Percentiles rank a stretch among this genome's conserved stretches.
Evolutionary conservation across 2,797 vertebrate genomes (phyloP).

Genomic region (Takifugu ocellatus): DNA sequence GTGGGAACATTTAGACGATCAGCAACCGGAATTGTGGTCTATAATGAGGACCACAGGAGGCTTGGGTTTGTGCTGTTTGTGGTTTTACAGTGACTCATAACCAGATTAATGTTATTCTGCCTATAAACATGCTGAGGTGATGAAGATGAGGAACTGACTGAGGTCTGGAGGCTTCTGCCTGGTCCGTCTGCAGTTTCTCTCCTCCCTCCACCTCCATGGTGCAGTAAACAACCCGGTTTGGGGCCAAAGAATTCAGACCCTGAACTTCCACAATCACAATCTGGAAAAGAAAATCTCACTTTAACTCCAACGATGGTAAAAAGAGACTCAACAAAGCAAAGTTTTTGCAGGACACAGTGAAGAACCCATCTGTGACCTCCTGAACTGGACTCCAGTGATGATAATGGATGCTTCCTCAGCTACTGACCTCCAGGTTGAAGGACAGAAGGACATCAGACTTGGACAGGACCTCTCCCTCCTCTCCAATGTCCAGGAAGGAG

Average conservation of each 20-base stretch:
- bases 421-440: slow-evolving; percentile 84
- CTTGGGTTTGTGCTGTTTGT: too few relatives aligned
- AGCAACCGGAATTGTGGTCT: too few relatives aligned
- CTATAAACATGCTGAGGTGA: neutral
- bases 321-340: too few relatives aligned
- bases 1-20: too few relatives aligned
- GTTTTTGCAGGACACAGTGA: too few relatives aligned
- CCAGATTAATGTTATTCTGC: too few relatives aligned
- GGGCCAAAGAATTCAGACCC: slow-evolving; percentile 90
- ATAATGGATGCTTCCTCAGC: too few relatives aligned
- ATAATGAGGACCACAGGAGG: too few relatives aligned
- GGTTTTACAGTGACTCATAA: too few relatives aligned
- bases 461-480: slow-evolving; percentile 89
- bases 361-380: too few relatives aligned
- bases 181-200: slow-evolving; percentile 95
- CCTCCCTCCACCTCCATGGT: slow-evolving; percentile 99
- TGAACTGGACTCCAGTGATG: too few relatives aligned
- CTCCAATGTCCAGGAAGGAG: slow-evolving; percentile 92
- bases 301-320: neutral
- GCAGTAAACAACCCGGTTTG: slow-evolving; percentile 94
- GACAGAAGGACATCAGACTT: slow-evolving; percentile 92
- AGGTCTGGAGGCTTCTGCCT: slow-evolving; percentile 94
- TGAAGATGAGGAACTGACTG: slow-evolving; percentile 78
- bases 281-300: slow-evolving; percentile 58
- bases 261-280: slow-evolving; percentile 95